Evolutionary conservation across 2,888 invertebrate species (phyloP), one percentile per base, ranked within the genome.

Genomic region (Cataglyphis rosenhaueri): DNA sequence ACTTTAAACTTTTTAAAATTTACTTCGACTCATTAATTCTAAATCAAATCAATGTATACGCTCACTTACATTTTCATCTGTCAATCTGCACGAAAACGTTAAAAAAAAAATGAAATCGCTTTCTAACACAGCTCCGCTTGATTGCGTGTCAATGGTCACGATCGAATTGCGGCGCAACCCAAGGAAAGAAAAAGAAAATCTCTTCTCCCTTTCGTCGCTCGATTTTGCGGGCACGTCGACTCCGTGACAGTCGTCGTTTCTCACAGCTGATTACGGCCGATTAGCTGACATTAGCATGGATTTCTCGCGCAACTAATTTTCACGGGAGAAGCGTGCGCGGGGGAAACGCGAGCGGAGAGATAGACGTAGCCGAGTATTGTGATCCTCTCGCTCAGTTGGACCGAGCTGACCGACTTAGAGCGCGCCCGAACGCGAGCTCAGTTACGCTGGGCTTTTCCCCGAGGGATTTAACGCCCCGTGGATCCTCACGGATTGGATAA

Each of bases 381-480:
- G 87, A 89, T 85, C 81, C 87, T 89, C 85, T 87, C 91, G 92
- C 90, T 90, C 89, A 89, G 90, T 86, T 91, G 91, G 89, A 84
- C 86, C 90, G 89, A 90, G 91, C 92, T 92, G 93, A 92, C 92
- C 92, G 93, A 93, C 92, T 94, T 92, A 92, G 87, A 85, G 62
- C 85, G 64, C 85, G 85, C 88, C 88, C 85, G 84, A 89, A 85
- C 88, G 88, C 89, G 74, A 84, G 88, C 88, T 87, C 91, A 88
- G 89, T 89, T 88, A 90, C 87, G 87, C n/a, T n/a, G 84, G 70
- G 88, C 88, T 91, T 88, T 89, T 91, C 92, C 91, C 66, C 89
- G 84, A 83, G 90, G 93, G 94, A 93, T 94, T 94, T 94, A 93
- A 94, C 94, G 93, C 93, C 92, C 92, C 93, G 93, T 87, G 90